Conservation (phyloP, 2,797 vertebrate species). For the Spizella passerina region DNA sequence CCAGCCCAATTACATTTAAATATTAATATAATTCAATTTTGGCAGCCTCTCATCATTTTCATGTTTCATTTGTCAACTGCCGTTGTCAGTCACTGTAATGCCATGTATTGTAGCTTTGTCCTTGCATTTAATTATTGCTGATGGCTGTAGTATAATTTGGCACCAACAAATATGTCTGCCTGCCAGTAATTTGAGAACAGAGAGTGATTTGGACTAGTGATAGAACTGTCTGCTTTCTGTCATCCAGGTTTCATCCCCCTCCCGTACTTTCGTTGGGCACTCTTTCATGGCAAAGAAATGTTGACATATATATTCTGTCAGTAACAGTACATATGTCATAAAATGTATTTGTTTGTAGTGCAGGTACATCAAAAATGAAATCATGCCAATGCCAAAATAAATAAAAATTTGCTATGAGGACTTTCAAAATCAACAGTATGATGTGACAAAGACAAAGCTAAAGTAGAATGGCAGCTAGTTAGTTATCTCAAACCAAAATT, state of each 20-base stretch:
- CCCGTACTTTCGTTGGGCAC: neutral
- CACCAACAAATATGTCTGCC: neutral
- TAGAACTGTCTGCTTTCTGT: neutral
- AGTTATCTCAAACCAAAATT: neutral
- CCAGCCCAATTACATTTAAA: neutral
- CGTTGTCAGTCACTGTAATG: neutral
- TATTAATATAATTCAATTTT: neutral
- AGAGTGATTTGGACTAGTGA: neutral
- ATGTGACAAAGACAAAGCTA: neutral
- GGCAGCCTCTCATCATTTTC: neutral
- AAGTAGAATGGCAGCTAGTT: neutral
- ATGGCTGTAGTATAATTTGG: constrained; percentile 24
- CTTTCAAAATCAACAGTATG: neutral
- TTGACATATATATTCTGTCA: neutral
- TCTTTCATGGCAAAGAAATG: neutral
- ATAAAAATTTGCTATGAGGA: neutral
- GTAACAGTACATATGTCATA: neutral
- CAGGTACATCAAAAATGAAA: neutral
- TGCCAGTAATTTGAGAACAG: constrained; percentile 35
- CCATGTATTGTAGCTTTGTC: neutral
- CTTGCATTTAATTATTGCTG: neutral
- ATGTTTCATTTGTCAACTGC: neutral
- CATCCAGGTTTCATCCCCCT: neutral
- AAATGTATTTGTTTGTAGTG: neutral
- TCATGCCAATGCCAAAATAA: neutral